A percentile compares a stretch with the other conserved stretches of the same genome.
Evolutionary conservation across 2,888 invertebrate genomes (phyloP).

Genomic region (Lathronympha strigana): DNA sequence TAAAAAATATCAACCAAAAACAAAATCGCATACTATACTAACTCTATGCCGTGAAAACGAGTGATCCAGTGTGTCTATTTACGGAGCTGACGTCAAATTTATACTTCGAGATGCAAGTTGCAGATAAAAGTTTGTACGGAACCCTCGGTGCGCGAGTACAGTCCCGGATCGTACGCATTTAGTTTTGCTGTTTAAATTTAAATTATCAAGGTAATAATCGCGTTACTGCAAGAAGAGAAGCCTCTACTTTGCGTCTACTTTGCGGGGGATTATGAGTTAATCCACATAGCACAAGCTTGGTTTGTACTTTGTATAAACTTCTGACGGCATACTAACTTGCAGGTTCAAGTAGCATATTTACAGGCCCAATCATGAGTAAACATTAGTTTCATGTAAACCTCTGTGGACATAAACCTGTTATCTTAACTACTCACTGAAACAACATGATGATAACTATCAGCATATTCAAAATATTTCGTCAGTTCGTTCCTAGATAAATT

Average conservation of each 20-base stretch:
- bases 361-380: conserved; percentile 6
- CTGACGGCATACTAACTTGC: neutral
- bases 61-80: no score
- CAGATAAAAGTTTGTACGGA: no score
- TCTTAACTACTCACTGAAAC: conserved; percentile 14
- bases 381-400: conserved; percentile 3
- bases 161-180: no score
- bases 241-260: conserved; percentile 8
- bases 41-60: no score
- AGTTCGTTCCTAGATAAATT: neutral
- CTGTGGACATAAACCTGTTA: conserved; percentile 10
- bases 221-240: neutral
- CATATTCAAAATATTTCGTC: neutral
- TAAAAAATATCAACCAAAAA: no score
- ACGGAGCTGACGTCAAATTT: no score
- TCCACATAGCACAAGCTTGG: neutral
- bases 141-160: no score
- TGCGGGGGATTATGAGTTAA: conserved; percentile 6
- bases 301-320: neutral
- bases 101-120: no score
- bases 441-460: neutral
- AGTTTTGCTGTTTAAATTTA: no score
- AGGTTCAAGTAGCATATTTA: conserved; percentile 2
- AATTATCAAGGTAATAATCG: no score
- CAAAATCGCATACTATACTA: no score